Evolutionary conservation across 2,888 invertebrate species (phyloP), one percentile per base, ranked within the genome.

Genomic region (Nasonia oneida): DNA sequence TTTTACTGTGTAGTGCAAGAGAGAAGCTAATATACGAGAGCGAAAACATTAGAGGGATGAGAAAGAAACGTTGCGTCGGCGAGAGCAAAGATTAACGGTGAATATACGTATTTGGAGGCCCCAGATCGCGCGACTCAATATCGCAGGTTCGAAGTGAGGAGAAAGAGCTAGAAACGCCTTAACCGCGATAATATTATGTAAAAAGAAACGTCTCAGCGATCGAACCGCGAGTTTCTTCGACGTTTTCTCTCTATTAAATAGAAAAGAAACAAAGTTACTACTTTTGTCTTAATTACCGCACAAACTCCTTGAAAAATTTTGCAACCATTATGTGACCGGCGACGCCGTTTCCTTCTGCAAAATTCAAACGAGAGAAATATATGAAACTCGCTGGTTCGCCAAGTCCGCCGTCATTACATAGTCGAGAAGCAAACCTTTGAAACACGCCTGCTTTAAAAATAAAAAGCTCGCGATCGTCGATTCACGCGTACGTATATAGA

Each of bases 101-200:
- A 77, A 84, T 57, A 57, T 75, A 82, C 12, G 73, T 67, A 64
- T 23, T 33, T 39, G 39, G 64, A 23, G 42, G 37, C 47, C 64
- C 74, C 37, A 61, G 33, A 61, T 77, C 57, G 64, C 39, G 81
- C 23, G 29, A 61, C 57, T 50, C 4, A 37, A 37, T 77, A 57
- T 53, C 83, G 76, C 42, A 64, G 75, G 37, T 83, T 84, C 18
- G 18, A 61, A 71, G 3, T 2, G 80, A 79, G 37, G 0, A 42
- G 0, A 42, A 61, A 33, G n/a, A 64, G 29, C 33, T 67, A n/a
- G 18, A 67, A 77, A 81, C 81, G 73, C 77, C 50, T 86, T 39
- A 73, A 81, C 64, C 61, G 37, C 77, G 81, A 81, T 81, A 76
- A 71, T 73, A 61, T 33, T 79, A 47, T 71, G 50, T 42, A 73